Base-by-base conservation (phyloP, 1,140 invertebrate genomes). In the Tetragonula clypearis region DNA sequence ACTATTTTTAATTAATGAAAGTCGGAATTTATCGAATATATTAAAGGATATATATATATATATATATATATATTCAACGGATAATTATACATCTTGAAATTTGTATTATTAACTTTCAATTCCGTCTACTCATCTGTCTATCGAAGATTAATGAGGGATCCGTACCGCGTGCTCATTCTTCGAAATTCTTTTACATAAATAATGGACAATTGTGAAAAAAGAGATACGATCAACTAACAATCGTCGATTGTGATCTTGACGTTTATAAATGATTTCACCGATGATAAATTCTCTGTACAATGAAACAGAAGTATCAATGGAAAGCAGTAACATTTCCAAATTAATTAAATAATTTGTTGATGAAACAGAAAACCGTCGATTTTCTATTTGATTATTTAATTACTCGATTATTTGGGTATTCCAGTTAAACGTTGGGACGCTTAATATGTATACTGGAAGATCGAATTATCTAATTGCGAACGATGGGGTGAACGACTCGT, bases 391-490 rank as follows among this genome's bases (percentile, higher is more conserved):
- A 49, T 49, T 49, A 49, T 49, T 49, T 5, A 56, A 56, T 15
- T 17, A 17, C 15, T 56, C 14, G 55, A 56, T 15, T 56, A 17
- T 74, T 55, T 4, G 4, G 2, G 5, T 21, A 26, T 23, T 6
- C 17, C 0, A 3, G 21, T 49, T 0, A 23, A n/a, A 17, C 6
- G 19, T 30, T 15, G 21, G 21, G 19, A 15, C 14, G 8, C 9
- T 72, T 53, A 60, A 72, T 35, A 74, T 35, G 15, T 49, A n/a
- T 35, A 74, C 19, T 35, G n/a, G 17, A 12, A n/a, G 49, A 74
- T 75, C 58, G 23, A 82, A 82, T 82, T 74, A 82, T 82, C 80
- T 82, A 82, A 82, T 82, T 82, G 58, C 80, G 41, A 49, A 49
- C 41, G 41, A 49, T 6, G 58, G n/a, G 80, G 80, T 82, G 80